Conservation (phyloP, 2,113 vertebrate species). For the Amphilophus citrinellus region DNA sequence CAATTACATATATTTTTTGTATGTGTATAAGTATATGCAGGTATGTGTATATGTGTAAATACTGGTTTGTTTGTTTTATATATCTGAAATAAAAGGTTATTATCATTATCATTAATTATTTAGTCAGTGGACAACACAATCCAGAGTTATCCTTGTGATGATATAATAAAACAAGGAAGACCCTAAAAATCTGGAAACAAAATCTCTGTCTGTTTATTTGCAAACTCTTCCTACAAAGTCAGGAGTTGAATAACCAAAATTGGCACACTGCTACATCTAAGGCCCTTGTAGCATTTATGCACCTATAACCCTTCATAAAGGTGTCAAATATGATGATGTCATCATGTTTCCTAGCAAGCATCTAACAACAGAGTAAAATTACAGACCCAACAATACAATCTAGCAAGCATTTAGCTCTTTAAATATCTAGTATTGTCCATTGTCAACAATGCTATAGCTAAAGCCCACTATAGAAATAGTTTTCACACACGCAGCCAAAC, state of each 20-base stretch:
- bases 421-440: constrained; percentile 2
- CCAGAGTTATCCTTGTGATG: background rate
- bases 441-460: background rate
- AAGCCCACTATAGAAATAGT: background rate
- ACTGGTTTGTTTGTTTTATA: too few species aligned
- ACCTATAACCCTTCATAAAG: background rate
- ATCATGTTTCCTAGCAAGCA: background rate
- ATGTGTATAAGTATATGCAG: too few species aligned
- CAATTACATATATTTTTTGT: too few species aligned
- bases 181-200: background rate
- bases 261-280: background rate
- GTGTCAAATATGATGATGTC: too few species aligned
- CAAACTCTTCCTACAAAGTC: background rate
- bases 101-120: background rate
- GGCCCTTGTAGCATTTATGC: background rate
- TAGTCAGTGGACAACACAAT: background rate
- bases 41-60: too few species aligned
- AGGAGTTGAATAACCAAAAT: background rate
- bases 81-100: too few species aligned
- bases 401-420: background rate
- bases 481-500: background rate
- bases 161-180: background rate
- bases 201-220: background rate
- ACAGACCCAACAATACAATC: background rate
- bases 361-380: background rate